Conservation (phyloP, 2,888 invertebrate species). For the Brachypalpus laphriformis region DNA sequence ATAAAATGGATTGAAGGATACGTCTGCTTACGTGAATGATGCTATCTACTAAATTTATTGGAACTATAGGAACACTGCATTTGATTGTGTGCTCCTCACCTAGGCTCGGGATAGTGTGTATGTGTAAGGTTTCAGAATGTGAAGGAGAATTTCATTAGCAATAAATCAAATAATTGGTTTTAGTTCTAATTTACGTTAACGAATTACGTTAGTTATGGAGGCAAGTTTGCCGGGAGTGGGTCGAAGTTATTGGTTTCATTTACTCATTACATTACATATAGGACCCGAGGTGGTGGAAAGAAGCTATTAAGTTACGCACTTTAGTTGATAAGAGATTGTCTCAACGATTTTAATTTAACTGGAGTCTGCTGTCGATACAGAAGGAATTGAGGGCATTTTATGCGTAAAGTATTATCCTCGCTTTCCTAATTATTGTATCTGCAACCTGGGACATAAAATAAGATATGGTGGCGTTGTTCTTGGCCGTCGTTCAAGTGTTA, state of each 20-base stretch:
- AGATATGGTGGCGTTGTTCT: background rate
- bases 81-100: conserved; percentile 21
- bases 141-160: conserved; percentile 62
- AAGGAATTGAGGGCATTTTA: background rate
- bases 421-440: background rate
- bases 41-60: conserved; percentile 57
- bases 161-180: conserved; percentile 72
- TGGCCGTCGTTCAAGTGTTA: background rate
- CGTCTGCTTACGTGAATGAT: conserved; percentile 50
- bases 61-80: conserved; percentile 38
- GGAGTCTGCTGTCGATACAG: background rate
- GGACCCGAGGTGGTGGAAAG: background rate
- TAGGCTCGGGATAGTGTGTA: background rate
- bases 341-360: conserved; percentile 1
- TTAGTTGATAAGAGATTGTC: background rate
- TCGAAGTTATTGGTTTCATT: conserved; percentile 12
- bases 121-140: conserved; percentile 12
- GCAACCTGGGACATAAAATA: background rate
- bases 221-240: background rate
- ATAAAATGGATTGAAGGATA: conserved; percentile 71
- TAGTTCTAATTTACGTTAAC: conserved; percentile 62
- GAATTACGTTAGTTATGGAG: conserved; percentile 29
- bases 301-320: background rate
- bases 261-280: background rate
- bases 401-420: background rate